These are phyloP conservation scores for Siphlonurus alternatus DNA, from an alignment of 2,888 invertebrate genomes.

Conservation along the genomic window DNA sequence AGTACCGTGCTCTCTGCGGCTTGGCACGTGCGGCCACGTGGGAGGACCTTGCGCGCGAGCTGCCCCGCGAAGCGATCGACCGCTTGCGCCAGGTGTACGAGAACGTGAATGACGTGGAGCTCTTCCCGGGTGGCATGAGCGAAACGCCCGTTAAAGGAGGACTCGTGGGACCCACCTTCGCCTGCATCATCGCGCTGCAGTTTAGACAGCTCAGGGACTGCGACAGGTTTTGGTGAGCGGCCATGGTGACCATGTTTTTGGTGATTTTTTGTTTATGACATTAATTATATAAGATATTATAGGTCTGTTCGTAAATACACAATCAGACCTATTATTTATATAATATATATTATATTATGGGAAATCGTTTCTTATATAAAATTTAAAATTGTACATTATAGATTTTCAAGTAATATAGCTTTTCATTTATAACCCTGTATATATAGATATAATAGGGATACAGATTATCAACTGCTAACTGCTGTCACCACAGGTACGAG, in stretches of 20 bases:
- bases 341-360: slow-evolving; percentile 6
- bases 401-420: too few species aligned
- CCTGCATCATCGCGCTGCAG: slow-evolving; percentile 87
- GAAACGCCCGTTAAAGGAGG: slow-evolving; percentile 69
- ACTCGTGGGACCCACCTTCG: slow-evolving; percentile 85
- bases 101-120: slow-evolving; percentile 87
- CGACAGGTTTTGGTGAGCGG: slow-evolving; percentile 83
- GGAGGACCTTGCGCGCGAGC: slow-evolving; percentile 73
- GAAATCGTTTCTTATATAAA: too few species aligned
- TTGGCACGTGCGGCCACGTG: slow-evolving; percentile 68
- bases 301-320: too few species aligned
- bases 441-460: too few species aligned
- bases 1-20: slow-evolving; percentile 80
- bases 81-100: slow-evolving; percentile 64
- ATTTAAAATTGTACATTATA: too few species aligned
- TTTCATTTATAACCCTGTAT: too few species aligned
- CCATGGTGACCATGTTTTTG: too few species aligned
- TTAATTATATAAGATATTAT: neutral
- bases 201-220: slow-evolving; percentile 81
- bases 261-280: slow-evolving; percentile 1
- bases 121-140: slow-evolving; percentile 91
- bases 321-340: slow-evolving; percentile 5
- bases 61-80: slow-evolving; percentile 54
- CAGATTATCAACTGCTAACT: too few species aligned
- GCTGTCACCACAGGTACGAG: slow-evolving; percentile 81